Conservation (phyloP, 2,797 vertebrate genomes). For the Mionectes olivaceus region DNA sequence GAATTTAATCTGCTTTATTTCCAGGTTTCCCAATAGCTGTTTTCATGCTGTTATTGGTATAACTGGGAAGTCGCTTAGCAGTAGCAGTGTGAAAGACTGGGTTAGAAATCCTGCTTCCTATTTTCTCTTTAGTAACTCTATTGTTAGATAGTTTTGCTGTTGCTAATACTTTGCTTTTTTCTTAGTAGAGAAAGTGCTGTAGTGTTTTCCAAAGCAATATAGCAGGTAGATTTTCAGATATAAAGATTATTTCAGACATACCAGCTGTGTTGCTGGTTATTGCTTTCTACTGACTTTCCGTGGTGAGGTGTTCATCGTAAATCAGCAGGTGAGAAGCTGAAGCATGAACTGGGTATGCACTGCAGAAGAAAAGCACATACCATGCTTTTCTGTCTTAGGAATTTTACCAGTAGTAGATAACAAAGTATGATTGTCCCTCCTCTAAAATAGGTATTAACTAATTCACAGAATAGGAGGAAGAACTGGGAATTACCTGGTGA, state of each 20-base stretch:
- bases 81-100: background rate
- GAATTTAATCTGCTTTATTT: background rate
- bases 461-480: background rate
- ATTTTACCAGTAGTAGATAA: background rate
- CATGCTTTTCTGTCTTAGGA: background rate
- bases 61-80: background rate
- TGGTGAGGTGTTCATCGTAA: background rate
- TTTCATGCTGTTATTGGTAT: background rate
- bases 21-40: background rate
- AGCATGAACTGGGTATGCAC: background rate
- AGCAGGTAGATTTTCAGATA: background rate
- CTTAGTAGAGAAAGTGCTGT: background rate
- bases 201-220: background rate
- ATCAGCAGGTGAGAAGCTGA: background rate
- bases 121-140: background rate
- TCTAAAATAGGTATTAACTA: constrained; percentile 9
- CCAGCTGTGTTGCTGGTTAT: background rate
- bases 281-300: background rate
- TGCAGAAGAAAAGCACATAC: background rate
- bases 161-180: background rate
- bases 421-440: background rate
- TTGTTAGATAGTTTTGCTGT: background rate
- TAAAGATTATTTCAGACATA: background rate
- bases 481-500: background rate
- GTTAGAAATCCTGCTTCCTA: background rate